Percentiles rank a stretch among this genome's conserved stretches.
Evolutionary conservation across 1,140 invertebrate genomes (phyloP).

Genomic region (Drosophila ogumai): DNA sequence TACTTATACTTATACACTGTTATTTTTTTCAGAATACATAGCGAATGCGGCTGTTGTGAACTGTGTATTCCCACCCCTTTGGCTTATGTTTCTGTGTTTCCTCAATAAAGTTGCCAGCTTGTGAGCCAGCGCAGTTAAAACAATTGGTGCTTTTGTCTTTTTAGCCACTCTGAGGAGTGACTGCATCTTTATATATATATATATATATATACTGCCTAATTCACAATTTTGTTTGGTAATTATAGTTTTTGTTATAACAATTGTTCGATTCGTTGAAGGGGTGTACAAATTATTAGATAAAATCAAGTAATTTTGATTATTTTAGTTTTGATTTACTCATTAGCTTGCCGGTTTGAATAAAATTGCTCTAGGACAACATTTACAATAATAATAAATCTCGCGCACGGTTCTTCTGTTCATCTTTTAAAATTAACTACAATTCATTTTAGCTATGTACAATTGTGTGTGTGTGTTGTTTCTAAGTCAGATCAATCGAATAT

Average conservation of each 20-base stretch:
- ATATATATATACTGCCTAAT: slow-evolving; percentile 43
- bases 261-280: slow-evolving; percentile 34
- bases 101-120: slow-evolving; percentile 59
- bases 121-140: slow-evolving; percentile 29
- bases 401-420: slow-evolving; percentile 7
- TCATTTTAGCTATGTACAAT: slow-evolving; percentile 68
- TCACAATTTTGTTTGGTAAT: slow-evolving; percentile 34
- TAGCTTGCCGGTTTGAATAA: slow-evolving; percentile 28
- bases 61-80: slow-evolving; percentile 8
- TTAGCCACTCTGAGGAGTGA: slow-evolving; percentile 59
- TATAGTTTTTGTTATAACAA: slow-evolving; percentile 38
- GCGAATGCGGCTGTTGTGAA: slow-evolving; percentile 25
- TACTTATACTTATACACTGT: not conserved
- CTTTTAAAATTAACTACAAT: slow-evolving; percentile 62
- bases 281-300: slow-evolving; percentile 19
- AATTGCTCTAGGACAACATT: slow-evolving; percentile 52
- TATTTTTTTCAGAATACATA: slow-evolving; percentile 57
- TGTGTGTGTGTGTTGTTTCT: slow-evolving; percentile 6
- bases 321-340: slow-evolving; percentile 26
- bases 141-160: slow-evolving; percentile 41
- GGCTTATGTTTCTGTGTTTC: slow-evolving; percentile 46
- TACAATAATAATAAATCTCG: slow-evolving; percentile 20
- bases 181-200: slow-evolving; percentile 43
- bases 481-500: slow-evolving; percentile 36
- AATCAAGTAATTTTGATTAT: slow-evolving; percentile 38